A percentile compares a stretch with the other conserved stretches of the same genome.
Conservation (phyloP, 2,888 invertebrate species). For the Mythimna vitellina region DNA sequence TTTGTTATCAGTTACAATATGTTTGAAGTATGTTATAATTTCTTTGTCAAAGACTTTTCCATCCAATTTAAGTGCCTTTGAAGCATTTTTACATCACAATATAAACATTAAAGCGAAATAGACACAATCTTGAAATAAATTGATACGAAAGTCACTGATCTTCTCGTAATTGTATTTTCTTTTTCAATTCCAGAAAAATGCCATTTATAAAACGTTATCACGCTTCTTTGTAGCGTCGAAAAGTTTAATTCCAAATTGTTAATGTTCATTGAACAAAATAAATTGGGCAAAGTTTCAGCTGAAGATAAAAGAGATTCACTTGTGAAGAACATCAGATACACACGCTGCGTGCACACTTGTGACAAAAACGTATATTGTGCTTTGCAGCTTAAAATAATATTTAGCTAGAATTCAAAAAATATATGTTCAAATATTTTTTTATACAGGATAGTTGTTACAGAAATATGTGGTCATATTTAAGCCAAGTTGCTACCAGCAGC, state of each 20-base stretch:
- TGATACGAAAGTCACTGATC: constrained; percentile 59
- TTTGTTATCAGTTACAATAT: constrained; percentile 8
- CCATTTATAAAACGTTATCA: constrained; percentile 67
- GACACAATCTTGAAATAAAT: constrained; percentile 57
- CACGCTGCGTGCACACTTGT: constrained; percentile 38
- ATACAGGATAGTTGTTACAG: too few relatives aligned
- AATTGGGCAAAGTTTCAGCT: constrained; percentile 72
- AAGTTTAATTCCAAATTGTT: constrained; percentile 76
- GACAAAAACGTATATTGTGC: not conserved
- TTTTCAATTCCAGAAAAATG: constrained; percentile 63
- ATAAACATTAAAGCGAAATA: constrained; percentile 43
- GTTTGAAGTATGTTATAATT: constrained; percentile 26
- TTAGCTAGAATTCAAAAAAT: too few relatives aligned
- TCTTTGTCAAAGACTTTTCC: constrained; percentile 39
- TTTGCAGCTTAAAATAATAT: not conserved
- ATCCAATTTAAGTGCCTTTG: constrained; percentile 48
- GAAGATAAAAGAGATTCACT: constrained; percentile 71
- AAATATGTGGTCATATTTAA: too few relatives aligned
- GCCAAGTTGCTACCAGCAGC: too few relatives aligned
- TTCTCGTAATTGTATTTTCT: constrained; percentile 62
- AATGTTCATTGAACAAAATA: constrained; percentile 77
- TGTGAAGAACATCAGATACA: constrained; percentile 64
- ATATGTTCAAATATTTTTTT: too few relatives aligned
- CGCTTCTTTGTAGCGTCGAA: constrained; percentile 69
- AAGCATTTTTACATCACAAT: constrained; percentile 39